These are phyloP conservation scores for Epizoanthus stellaris DNA, from an alignment of 92 coral and sea anemone genomes.

Conservation along the genomic window DNA sequence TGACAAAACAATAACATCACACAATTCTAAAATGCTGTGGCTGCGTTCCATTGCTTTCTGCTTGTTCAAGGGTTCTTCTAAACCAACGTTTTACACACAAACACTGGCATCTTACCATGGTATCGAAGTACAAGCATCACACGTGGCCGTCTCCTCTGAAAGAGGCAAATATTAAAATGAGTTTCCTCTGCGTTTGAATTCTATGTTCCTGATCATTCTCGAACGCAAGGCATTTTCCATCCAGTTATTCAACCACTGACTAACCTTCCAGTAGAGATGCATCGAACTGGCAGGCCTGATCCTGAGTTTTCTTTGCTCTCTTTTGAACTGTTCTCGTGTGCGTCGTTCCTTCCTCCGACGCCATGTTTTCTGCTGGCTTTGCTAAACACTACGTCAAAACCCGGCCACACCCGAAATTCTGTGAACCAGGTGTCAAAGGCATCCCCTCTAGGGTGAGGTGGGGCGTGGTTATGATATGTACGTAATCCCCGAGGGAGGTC, in stretches of 20 bases:
- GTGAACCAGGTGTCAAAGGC: constrained; percentile 40
- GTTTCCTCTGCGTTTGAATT: constrained; percentile 39
- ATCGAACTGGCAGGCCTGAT: constrained; percentile 99
- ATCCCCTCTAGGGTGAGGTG: constrained; percentile 51
- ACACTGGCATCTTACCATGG: constrained; percentile 75
- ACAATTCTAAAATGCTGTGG: constrained; percentile 27
- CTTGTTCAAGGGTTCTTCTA: neutral
- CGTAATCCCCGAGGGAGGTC: constrained; percentile 1
- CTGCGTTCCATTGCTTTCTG: constrained; percentile 11
- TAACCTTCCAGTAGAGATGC: constrained; percentile 97
- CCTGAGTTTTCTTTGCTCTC: constrained; percentile 95
- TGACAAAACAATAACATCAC: constrained; percentile 48
- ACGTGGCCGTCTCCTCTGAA: constrained; percentile 91
- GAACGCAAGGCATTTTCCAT: neutral
- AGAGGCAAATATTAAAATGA: constrained; percentile 55
- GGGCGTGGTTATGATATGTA: constrained; percentile 19
- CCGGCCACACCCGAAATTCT: constrained; percentile 95
- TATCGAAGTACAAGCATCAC: constrained; percentile 89
- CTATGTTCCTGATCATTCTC: constrained; percentile 14
- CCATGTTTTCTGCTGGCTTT: constrained; percentile 82
- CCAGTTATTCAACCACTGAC: constrained; percentile 33
- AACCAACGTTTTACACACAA: constrained; percentile 1
- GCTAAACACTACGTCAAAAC: constrained; percentile 79
- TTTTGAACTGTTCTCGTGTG: constrained; percentile 88
- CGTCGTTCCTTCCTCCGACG: constrained; percentile 96